Evolutionary conservation across 1,140 invertebrate species (phyloP).

Genomic region (Pinna nobilis): DNA sequence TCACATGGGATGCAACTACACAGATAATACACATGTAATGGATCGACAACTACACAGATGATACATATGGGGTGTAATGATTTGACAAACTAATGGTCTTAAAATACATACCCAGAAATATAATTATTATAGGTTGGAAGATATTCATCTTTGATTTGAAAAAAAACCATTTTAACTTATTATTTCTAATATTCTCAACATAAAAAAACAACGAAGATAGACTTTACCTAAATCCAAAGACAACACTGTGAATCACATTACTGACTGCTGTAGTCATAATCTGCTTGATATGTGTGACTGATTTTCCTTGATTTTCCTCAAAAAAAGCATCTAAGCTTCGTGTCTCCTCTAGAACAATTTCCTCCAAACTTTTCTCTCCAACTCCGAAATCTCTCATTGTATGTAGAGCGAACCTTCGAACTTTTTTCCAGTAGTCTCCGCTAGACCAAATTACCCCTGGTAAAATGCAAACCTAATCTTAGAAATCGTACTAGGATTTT

Average conservation of each 20-base stretch:
- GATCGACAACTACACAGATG: no score
- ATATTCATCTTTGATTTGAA: no score
- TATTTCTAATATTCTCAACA: no score
- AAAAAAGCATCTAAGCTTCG: constrained; percentile 3
- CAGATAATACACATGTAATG: no score
- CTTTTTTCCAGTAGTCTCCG: constrained; percentile 83
- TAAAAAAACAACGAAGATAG: neutral
- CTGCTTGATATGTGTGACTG: constrained; percentile 9
- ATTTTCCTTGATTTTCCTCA: neutral
- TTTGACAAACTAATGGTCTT: no score
- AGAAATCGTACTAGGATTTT: constrained; percentile 4
- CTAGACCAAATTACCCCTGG: constrained; percentile 17
- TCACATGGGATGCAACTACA: no score
- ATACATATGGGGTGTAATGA: no score
- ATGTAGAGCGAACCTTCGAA: constrained; percentile 83
- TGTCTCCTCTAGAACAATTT: constrained; percentile 81
- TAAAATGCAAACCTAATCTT: constrained; percentile 34
- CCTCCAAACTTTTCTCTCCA: constrained; percentile 83
- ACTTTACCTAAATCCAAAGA: constrained; percentile 35
- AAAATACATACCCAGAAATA: no score
- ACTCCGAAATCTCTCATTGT: constrained; percentile 84
- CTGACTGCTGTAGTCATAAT: constrained; percentile 27
- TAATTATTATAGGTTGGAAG: no score
- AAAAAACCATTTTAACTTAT: no score
- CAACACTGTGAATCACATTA: constrained; percentile 33